Evolutionary conservation across 35 echinoderm and acorn worm genomes (phyloP).

Genomic region (Lytechinus variegatus): DNA sequence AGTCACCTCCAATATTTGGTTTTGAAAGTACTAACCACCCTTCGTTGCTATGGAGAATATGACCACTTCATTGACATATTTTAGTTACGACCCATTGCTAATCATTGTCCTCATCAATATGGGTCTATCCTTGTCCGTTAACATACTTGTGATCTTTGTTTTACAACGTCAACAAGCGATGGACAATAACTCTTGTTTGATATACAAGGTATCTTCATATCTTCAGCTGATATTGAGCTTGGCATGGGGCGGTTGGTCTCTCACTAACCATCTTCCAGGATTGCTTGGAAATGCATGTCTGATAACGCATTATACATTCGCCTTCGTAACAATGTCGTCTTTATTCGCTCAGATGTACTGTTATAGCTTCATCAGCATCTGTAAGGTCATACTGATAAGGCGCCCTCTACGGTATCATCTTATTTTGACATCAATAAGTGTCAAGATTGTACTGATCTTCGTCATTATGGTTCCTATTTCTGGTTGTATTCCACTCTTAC

Average conservation of each 20-base stretch:
- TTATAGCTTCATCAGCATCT: not conserved
- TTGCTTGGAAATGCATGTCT: not conserved
- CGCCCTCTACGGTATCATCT: not conserved
- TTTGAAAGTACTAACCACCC: not conserved
- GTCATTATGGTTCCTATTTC: not conserved
- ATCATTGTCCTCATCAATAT: not conserved
- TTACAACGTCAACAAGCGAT: not conserved
- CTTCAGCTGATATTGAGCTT: not conserved
- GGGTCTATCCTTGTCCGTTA: not conserved
- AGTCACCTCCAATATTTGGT: not conserved
- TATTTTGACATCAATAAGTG: not conserved
- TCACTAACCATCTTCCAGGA: not conserved
- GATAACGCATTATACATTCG: not conserved
- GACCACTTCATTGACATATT: not conserved
- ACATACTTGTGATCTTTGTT: not conserved
- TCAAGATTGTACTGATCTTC: not conserved
- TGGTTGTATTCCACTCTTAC: not conserved
- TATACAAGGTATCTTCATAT: not conserved
- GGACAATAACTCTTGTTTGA: not conserved
- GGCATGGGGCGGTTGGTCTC: not conserved
- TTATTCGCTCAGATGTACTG: not conserved
- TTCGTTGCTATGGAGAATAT: not conserved
- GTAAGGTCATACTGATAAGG: not conserved
- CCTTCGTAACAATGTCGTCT: not conserved
- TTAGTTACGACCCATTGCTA: not conserved